Evolutionary conservation across 2,797 vertebrate species (phyloP), one percentile per base, ranked within the genome.

Genomic region (Cyprinodon diabolis): DNA sequence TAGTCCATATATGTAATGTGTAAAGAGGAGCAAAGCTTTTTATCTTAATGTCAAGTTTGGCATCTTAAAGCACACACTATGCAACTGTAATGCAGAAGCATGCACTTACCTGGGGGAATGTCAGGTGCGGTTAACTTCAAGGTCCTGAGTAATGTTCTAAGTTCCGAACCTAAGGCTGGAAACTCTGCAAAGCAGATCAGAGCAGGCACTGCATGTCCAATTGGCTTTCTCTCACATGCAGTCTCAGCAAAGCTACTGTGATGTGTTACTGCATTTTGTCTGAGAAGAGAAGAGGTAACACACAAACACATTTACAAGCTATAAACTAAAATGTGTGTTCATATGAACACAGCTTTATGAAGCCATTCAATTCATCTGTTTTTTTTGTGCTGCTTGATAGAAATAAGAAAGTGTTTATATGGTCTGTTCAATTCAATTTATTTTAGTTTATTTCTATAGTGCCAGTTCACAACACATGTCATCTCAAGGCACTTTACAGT

Each of bases 41-140:
- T 70, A 85, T 89, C 63, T 78, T 74, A 48, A 49, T 69, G 71
- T 80, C 67, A 12, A 4, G n/a, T 54, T 49, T 66, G 72, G 66
- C 71, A 35, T 37, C 71, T 51, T 65, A n/a, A 67, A 35, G n/a
- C 40, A 72, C 55, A 15, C 52, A 55, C 69, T 66, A 49, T 12
- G 49, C n/a, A 49, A 66, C 57, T 25, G 13, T 65, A 43, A 66
- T 65, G 66, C 74, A 63, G 35, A 54, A 68, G 35, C 76, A 19
- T 71, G 63, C 17, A 51, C 51, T 81, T 17, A 87, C 90, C 84
- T 40, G 19, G 55, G 87, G 87, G 88, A 87, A 90, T 68, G 90
- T 91, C 93, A 93, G 85, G 90, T 90, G 47, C 72, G 75, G 87
- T 94, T 90, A 91, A 83, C 83, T 87, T 85, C 86, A 86, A 79